Percentiles rank a stretch among this genome's conserved stretches.
phyloP scores from a whole-genome alignment of 2,797 vertebrate genomes.

The Glossophaga mutica region DNA sequence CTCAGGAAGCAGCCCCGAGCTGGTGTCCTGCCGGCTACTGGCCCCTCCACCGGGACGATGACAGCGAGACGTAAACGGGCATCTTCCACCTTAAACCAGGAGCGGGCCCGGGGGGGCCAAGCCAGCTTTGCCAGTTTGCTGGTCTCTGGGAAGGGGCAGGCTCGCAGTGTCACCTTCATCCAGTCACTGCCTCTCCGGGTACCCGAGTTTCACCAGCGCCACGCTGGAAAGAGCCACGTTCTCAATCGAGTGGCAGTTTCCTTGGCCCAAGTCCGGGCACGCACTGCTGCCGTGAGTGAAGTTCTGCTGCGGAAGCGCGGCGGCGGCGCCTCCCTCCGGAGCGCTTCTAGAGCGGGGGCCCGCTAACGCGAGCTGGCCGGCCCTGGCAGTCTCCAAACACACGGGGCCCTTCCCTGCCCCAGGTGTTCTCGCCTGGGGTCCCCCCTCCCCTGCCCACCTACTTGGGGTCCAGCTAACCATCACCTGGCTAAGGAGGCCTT shows the following conservation, averaged over 20 bases:
- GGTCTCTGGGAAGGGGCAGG: not conserved
- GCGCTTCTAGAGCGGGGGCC: not conserved
- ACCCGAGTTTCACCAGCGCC: not conserved
- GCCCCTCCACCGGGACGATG: not conserved
- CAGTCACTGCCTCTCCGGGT: not conserved
- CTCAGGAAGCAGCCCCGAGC: not conserved
- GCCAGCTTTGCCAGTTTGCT: not conserved
- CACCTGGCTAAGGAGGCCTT: not conserved
- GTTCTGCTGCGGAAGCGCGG: not conserved
- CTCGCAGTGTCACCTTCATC: not conserved
- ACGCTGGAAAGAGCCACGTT: not conserved
- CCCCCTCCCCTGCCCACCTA: not conserved
- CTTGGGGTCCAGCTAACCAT: not conserved
- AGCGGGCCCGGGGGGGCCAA: not conserved
- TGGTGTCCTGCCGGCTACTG: not conserved
- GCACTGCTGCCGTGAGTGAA: no score
- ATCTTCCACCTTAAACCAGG: not conserved
- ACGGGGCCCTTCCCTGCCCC: not conserved
- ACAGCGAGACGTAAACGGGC: not conserved
- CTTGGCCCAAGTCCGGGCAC: no score
- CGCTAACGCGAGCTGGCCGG: fast-evolving
- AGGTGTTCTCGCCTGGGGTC: not conserved
- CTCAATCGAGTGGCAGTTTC: not conserved
- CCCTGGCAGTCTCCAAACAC: not conserved
- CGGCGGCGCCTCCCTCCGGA: not conserved